Evolutionary conservation across 2,113 vertebrate genomes (phyloP).

Genomic region (Agapornis roseicollis): DNA sequence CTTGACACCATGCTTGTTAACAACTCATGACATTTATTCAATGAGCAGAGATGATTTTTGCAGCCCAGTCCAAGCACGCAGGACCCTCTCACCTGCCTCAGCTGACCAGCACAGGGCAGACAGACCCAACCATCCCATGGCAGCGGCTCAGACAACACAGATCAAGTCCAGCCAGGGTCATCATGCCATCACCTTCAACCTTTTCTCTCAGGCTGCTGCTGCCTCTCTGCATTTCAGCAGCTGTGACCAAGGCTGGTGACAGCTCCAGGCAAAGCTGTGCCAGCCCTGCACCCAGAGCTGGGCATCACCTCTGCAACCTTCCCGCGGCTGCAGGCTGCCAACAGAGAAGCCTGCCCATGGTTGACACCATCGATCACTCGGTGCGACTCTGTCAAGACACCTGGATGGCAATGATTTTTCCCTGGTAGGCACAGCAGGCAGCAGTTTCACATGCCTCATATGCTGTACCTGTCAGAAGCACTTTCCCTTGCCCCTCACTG

Average conservation of each 20-base stretch:
- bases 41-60: background rate
- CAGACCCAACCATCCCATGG: background rate
- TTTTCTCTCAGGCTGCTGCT: background rate
- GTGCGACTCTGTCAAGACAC: background rate
- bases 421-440: background rate
- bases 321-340: background rate
- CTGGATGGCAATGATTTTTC: background rate
- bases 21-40: conserved; percentile 73
- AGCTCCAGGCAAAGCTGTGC: background rate
- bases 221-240: background rate
- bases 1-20: conserved; percentile 73
- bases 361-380: background rate
- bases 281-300: background rate
- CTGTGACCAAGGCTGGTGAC: background rate
- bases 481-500: background rate
- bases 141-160: background rate
- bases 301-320: background rate
- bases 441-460: background rate
- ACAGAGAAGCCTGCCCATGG: background rate
- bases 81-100: background rate
- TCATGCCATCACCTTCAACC: background rate
- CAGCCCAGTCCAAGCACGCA: fast-evolving
- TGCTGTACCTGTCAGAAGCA: background rate
- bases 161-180: background rate
- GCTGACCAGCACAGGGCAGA: fast-evolving